Percentiles rank a stretch among this genome's conserved stretches.
These are phyloP conservation scores for Macrotrachela quadricornifera DNA, from an alignment of 1,140 invertebrate genomes.

Conservation along the genomic window DNA sequence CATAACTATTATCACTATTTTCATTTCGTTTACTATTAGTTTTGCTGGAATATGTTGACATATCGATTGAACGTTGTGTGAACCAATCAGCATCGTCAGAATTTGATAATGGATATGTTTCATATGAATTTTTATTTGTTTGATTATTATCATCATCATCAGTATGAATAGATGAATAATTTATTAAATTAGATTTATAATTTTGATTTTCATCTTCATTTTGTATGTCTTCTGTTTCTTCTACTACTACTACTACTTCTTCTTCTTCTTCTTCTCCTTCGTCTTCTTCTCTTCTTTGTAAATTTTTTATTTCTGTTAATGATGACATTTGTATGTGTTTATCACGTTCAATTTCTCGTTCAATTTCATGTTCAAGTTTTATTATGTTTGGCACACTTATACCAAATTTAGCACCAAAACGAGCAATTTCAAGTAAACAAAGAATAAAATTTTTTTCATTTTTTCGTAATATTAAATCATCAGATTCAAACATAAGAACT, in stretches of 20 bases:
- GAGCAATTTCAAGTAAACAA: conserved; percentile 65
- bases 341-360: conserved; percentile 54
- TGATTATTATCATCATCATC: too few species aligned
- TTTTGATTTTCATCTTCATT: background rate
- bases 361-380: conserved; percentile 86
- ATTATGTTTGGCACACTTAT: conserved; percentile 80
- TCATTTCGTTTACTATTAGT: too few species aligned
- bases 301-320: conserved; percentile 17
- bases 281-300: too few species aligned
- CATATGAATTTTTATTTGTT: too few species aligned
- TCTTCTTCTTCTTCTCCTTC: too few species aligned
- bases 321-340: background rate
- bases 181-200: too few species aligned
- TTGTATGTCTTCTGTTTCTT: conserved; percentile 16
- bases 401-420: conserved; percentile 62
- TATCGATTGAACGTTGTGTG: too few species aligned
- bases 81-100: too few species aligned
- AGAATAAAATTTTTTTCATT: conserved; percentile 87
- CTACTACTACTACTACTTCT: conserved; percentile 24
- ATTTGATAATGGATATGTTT: too few species aligned
- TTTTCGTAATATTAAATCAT: conserved; percentile 77
- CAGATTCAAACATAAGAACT: conserved; percentile 78
- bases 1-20: too few species aligned
- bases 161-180: too few species aligned
- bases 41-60: too few species aligned